Conservation (phyloP, 2,888 invertebrate genomes). For the Therioaphis trifolii region DNA sequence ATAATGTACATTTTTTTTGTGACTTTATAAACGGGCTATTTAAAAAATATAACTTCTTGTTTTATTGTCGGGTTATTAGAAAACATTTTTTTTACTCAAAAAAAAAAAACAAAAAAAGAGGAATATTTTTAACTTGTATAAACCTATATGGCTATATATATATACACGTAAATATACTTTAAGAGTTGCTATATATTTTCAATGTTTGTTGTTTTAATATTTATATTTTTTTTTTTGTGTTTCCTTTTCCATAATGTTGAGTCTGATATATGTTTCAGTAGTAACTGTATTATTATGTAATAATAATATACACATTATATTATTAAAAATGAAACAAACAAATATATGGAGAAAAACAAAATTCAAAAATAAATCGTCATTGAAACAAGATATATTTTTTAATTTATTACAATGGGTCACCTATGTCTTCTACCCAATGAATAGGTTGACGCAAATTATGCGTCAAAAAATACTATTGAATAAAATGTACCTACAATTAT, state of each 20-base stretch:
- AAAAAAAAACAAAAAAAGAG: constrained; percentile 35
- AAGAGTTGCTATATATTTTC: constrained; percentile 48
- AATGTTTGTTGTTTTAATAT: constrained; percentile 39
- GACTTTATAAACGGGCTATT: constrained; percentile 23
- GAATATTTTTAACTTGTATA: constrained; percentile 42
- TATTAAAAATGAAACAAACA: not conserved
- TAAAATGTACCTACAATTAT: too few relatives aligned
- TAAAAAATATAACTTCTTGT: constrained; percentile 16
- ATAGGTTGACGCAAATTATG: too few relatives aligned
- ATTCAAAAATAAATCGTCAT: constrained; percentile 11
- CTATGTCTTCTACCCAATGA: not conserved
- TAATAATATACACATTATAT: not conserved
- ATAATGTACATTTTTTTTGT: constrained; percentile 26
- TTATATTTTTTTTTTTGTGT: constrained; percentile 6
- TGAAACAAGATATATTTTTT: constrained; percentile 15
- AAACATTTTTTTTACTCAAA: constrained; percentile 35
- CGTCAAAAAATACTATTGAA: too few relatives aligned
- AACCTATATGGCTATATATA: constrained; percentile 2
- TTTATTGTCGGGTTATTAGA: constrained; percentile 41
- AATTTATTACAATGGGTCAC: not conserved
- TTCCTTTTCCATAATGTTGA: constrained; percentile 8
- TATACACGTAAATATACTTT: constrained; percentile 16
- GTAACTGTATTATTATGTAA: not conserved
- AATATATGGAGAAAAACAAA: constrained; percentile 13
- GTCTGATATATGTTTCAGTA: constrained; percentile 35